Percentiles rank a stretch among this genome's conserved stretches.
Evolutionary conservation across 2,888 invertebrate species (phyloP).

Genomic region (Drosophila basisetae): DNA sequence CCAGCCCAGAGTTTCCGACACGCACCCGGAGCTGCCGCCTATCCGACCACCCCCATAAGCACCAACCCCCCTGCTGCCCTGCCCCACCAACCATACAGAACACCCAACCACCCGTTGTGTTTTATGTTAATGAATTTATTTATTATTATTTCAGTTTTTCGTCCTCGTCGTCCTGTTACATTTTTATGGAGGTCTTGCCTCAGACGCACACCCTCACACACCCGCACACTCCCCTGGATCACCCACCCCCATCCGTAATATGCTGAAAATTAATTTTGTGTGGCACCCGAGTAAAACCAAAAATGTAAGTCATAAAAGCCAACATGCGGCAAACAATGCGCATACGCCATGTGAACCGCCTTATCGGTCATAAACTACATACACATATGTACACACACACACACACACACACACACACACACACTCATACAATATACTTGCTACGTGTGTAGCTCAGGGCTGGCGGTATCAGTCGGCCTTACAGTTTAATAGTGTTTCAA

Average conservation of each 20-base stretch:
- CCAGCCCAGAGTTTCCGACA: conserved; percentile 38
- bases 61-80: background rate
- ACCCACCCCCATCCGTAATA: conserved; percentile 17
- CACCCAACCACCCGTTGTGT: conserved; percentile 51
- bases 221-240: background rate
- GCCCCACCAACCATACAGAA: background rate
- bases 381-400: background rate
- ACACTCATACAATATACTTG: background rate
- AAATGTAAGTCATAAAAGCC: conserved; percentile 65
- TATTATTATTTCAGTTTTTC: conserved; percentile 71
- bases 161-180: conserved; percentile 40
- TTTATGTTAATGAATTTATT: conserved; percentile 81
- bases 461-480: conserved; percentile 3
- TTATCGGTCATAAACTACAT: conserved; percentile 55
- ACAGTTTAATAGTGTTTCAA: conserved; percentile 35
- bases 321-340: conserved; percentile 66
- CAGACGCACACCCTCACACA: background rate
- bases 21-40: conserved; percentile 5
- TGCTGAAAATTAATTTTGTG: conserved; percentile 70
- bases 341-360: conserved; percentile 69
- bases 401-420: background rate
- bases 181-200: conserved; percentile 46
- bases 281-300: conserved; percentile 53
- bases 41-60: background rate
- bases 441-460: background rate